phyloP scores from a whole-genome alignment of 2,797 vertebrate species.

The Chrysocyon brachyurus region DNA sequence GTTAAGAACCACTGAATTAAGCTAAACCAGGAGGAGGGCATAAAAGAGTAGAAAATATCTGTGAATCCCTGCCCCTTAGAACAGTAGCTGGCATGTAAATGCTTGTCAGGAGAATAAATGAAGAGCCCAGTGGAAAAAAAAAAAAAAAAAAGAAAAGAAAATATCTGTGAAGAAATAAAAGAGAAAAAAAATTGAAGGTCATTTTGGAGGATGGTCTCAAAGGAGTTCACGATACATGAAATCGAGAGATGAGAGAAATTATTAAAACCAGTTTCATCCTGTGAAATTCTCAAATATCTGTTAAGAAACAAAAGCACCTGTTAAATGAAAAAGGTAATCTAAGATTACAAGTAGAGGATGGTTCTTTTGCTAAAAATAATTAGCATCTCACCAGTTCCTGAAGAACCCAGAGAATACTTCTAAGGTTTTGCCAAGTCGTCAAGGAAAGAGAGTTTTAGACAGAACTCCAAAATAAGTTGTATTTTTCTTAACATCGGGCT shows the following conservation, averaged over 20 bases:
- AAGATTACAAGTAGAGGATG: neutral
- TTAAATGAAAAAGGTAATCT: neutral
- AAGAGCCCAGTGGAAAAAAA: too few relatives aligned
- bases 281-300: constrained; percentile 32
- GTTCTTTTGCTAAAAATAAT: neutral
- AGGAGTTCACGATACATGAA: neutral
- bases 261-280: neutral
- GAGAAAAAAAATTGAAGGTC: neutral
- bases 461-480: neutral
- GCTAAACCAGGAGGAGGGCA: neutral
- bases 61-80: too few relatives aligned
- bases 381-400: neutral
- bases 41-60: neutral
- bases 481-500: neutral
- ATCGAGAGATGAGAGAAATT: neutral
- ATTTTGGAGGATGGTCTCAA: neutral
- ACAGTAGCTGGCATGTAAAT: too few relatives aligned
- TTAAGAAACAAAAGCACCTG: neutral
- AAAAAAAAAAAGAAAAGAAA: too few relatives aligned
- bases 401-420: neutral
- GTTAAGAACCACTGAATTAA: neutral
- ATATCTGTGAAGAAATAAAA: neutral
- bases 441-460: neutral
- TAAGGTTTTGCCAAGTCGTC: neutral
- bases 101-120: too few relatives aligned